Evolutionary conservation across 2,797 vertebrate species (phyloP), one percentile per base, ranked within the genome.

Genomic region (Parauchenoglanis ngamensis): DNA sequence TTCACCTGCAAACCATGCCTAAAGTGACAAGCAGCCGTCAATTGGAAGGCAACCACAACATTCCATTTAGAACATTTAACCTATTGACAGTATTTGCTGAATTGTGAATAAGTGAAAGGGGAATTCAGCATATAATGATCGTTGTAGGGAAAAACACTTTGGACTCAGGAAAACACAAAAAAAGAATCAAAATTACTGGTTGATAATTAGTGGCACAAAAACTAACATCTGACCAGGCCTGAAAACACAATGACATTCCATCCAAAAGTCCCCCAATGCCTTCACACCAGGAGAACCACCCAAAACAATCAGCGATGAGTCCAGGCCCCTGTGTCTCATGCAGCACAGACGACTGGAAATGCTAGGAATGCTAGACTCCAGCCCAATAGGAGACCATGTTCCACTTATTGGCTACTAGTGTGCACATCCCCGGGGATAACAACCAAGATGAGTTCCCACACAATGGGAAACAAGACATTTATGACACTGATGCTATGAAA

Each of bases 401-500:
- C 90, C 90, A 93, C 95, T 96, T 96, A 96, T 96, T 96, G 95
- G 95, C 94, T 93, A 91, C 95, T 90, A 93, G 94, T 95, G 95
- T 81, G 94, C 87, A 90, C 92, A 94, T 92, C 93, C 90, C 90
- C 89, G 52, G 94, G 94, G 93, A 95, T 94, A 94, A 95, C 95
- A 95, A 94, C 95, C 92, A 80, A 92, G 94, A 95, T 94, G 94
- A 95, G 94, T 94, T 95, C 93, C 92, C 94, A 96, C 95, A 96
- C 95, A 96, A 96, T 95, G 90, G 95, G 92, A 95, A 89, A 95
- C 94, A 94, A 94, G 94, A 94, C 94, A 94, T 96, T 96, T 96
- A 96, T 96, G 95, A 95, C 95, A 95, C 90, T 83, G 92, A 54
- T 40, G 92, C 85, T 90, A 88, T 63, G 54, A 87, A 89, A 92